Conservation (phyloP, 2,888 invertebrate species). For the Linnaemya tessellans region DNA sequence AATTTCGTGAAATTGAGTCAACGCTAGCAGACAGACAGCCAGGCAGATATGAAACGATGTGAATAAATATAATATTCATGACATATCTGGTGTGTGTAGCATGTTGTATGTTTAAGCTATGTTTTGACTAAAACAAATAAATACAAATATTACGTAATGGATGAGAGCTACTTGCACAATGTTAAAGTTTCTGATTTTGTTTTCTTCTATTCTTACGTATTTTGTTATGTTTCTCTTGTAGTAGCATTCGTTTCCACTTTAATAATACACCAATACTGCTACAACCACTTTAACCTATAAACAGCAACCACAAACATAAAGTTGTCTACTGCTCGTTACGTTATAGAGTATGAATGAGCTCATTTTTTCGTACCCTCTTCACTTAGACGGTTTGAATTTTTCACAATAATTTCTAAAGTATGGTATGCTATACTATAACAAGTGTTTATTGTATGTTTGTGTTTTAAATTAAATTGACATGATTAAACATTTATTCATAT, state of each 20-base stretch:
- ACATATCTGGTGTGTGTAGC: background rate
- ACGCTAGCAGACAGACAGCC: background rate
- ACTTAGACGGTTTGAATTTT: conserved; percentile 46
- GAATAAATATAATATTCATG: conserved; percentile 13
- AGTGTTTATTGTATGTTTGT: conserved; percentile 12
- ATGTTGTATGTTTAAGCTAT: conserved; percentile 72
- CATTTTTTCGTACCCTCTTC: conserved; percentile 66
- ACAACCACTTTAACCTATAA: conserved; percentile 54
- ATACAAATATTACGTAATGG: conserved; percentile 79
- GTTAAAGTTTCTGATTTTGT: conserved; percentile 47
- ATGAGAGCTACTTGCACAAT: conserved; percentile 74
- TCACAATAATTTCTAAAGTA: conserved; percentile 60
- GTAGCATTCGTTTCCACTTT: conserved; percentile 40
- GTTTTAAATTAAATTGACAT: conserved; percentile 47
- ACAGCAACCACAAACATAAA: conserved; percentile 53
- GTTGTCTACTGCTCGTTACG: conserved; percentile 41
- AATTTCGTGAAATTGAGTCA: conserved; percentile 23
- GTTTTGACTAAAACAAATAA: conserved; percentile 74
- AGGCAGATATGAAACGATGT: background rate
- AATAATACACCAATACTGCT: conserved; percentile 43
- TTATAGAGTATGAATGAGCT: conserved; percentile 65
- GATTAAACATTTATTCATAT: conserved; percentile 35
- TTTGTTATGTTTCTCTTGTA: conserved; percentile 31
- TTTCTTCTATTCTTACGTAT: conserved; percentile 39
- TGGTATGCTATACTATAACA: background rate